Base-by-base conservation (phyloP, 2,888 invertebrate genomes). In the Leistus spinibarbis region DNA sequence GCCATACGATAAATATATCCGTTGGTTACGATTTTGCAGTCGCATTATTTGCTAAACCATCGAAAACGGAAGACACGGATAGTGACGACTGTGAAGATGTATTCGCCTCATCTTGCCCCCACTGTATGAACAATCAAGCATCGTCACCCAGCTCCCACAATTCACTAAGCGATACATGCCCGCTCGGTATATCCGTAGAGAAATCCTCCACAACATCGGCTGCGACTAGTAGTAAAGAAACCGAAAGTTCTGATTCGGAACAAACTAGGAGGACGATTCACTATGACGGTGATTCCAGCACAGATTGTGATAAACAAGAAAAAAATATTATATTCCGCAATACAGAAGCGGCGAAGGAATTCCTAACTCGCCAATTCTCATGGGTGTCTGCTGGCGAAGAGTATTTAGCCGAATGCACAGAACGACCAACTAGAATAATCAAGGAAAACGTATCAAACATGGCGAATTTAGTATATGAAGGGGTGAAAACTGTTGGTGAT, bases 11-110 rank as follows among this genome's bases (percentile, higher is more conserved):
- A 67, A 90, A 91, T 82, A 88, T 94, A 62, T 90, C 90, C 7
- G 91, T 95, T 74, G 96, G 96, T 4, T 88, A 89, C 76, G 91
- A 93, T 81, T 95, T 92, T 88, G 95, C 91, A 82, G 91, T 92
- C 81, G 91, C 91, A 66, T 88, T 93, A 80, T 90, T 90, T n/a
- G 88, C 90, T 77, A 92, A 91, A 83, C 83, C 88, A 88, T 79
- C 82, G 82, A 76, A 79, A 80, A 74, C 83, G 70, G 81, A 81
- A 77, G 83, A 83, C 62, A 90, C 89, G 56, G 90, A 90, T 76
- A 87, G 89, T 82, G 90, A 91, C 78, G 89, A 91, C 77, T 88
- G 88, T 81, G 88, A 88, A 81, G 90, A 91, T 81, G 89, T 91
- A 0, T 91, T 92, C 84, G 88, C 90, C 54, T 89, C 90, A 79